phyloP scores from a whole-genome alignment of 2,113 vertebrate genomes.

The Arothron firmamentum region DNA sequence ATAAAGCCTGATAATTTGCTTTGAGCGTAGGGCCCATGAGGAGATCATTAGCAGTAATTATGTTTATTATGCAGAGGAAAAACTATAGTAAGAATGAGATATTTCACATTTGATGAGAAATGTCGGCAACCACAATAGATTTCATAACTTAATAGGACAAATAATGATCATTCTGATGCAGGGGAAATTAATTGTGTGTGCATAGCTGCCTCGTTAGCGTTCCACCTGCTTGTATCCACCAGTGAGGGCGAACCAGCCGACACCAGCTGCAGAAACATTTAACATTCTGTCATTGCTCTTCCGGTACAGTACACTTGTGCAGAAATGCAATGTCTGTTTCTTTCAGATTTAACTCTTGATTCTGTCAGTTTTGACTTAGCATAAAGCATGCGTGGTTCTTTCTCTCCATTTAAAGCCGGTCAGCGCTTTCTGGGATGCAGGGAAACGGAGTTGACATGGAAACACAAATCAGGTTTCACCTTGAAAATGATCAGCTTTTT shows the following conservation, averaged over 20 bases:
- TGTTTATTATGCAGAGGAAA: no score
- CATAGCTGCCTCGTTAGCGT: constrained; percentile 32
- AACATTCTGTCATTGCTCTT: constrained; percentile 26
- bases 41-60: no score
- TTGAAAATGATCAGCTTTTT: constrained; percentile 21
- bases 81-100: no score
- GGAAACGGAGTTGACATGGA: constrained; percentile 26
- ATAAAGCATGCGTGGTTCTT: constrained; percentile 51
- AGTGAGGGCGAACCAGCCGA: constrained; percentile 29
- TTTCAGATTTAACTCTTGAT: constrained; percentile 41
- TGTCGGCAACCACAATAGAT: no score
- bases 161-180: no score
- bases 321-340: no score
- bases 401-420: constrained; percentile 42
- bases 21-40: no score
- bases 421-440: constrained; percentile 50
- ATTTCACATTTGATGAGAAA: no score
- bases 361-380: constrained; percentile 54
- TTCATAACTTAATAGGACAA: no score
- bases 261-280: constrained; percentile 24
- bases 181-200: no score
- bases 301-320: constrained; percentile 19
- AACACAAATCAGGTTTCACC: constrained; percentile 34
- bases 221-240: constrained; percentile 42
- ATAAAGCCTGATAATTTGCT: no score